Evolutionary conservation across 2,888 invertebrate genomes (phyloP).

Genomic region (Oscheius sp.): DNA sequence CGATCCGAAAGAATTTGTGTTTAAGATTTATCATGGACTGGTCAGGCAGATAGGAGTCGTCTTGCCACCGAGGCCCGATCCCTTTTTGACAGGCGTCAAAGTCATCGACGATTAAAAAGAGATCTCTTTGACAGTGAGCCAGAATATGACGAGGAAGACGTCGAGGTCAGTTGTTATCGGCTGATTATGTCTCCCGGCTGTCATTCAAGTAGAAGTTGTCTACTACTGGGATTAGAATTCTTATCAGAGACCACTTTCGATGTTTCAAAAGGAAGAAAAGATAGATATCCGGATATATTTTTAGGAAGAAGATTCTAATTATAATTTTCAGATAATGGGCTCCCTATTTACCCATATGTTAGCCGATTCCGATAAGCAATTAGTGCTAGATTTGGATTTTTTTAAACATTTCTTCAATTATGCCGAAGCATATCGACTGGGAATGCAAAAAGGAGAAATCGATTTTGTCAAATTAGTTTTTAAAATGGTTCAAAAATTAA

Average conservation of each 20-base stretch:
- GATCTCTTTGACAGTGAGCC: conserved; percentile 25
- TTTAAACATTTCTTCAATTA: conserved; percentile 64
- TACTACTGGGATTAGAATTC: not conserved
- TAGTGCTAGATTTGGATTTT: conserved; percentile 69
- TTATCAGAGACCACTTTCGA: no score
- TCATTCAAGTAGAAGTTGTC: conserved; percentile 13
- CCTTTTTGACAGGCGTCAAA: conserved; percentile 6
- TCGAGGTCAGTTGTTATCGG: conserved; percentile 16
- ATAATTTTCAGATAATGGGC: conserved; percentile 47
- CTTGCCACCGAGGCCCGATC: conserved; percentile 4
- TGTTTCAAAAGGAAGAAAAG: not conserved
- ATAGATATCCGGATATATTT: no score
- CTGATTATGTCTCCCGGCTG: conserved; percentile 9
- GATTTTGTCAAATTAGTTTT: conserved; percentile 63
- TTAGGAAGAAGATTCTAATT: not conserved
- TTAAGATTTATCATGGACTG: conserved; percentile 25
- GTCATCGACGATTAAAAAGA: not conserved
- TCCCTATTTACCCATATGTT: conserved; percentile 64
- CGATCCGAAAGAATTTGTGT: no score
- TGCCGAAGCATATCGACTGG: conserved; percentile 49
- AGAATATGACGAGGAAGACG: conserved; percentile 37
- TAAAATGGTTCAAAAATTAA: conserved; percentile 51
- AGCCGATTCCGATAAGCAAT: conserved; percentile 66
- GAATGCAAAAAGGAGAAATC: conserved; percentile 63
- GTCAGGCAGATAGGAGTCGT: conserved; percentile 1